Evolutionary conservation across 64 coral and sea anemone genomes (phyloP).

Genomic region (Pocillopora damicornis): DNA sequence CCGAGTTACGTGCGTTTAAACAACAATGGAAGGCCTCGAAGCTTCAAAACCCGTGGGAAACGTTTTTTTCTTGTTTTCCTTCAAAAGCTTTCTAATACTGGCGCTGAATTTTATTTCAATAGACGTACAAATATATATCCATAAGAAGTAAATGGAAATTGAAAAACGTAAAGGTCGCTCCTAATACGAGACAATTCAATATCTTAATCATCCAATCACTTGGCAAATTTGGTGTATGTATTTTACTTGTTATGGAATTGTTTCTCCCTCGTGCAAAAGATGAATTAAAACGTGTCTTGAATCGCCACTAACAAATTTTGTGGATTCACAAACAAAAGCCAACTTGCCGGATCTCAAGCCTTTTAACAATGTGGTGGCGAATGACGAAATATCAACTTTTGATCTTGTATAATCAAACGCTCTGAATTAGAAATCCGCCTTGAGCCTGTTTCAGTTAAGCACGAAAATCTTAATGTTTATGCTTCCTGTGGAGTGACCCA

Average conservation of each 20-base stretch:
- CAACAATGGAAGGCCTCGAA: neutral
- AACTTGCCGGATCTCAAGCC: constrained; percentile 13
- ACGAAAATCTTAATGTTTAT: too few species aligned
- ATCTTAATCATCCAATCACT: neutral
- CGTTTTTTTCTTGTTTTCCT: neutral
- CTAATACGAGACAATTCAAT: neutral
- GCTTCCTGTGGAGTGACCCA: too few species aligned
- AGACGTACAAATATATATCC: neutral
- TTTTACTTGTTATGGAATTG: neutral
- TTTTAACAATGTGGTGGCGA: neutral
- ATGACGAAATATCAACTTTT: too few species aligned
- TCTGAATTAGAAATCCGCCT: too few species aligned
- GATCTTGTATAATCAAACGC: too few species aligned
- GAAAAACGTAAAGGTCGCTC: neutral
- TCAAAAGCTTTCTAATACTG: neutral
- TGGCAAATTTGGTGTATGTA: neutral
- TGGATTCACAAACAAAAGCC: neutral
- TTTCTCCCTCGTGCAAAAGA: neutral
- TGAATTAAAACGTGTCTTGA: constrained; percentile 8
- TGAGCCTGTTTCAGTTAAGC: too few species aligned
- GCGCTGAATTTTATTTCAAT: neutral
- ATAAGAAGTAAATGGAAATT: neutral
- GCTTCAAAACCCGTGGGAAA: constrained; percentile 4
- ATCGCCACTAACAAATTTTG: neutral
- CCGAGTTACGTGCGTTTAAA: neutral